A percentile compares a stretch with the other conserved stretches of the same genome.
phyloP scores from a whole-genome alignment of 2,113 vertebrate genomes.

The Neodon shergylaensis region DNA sequence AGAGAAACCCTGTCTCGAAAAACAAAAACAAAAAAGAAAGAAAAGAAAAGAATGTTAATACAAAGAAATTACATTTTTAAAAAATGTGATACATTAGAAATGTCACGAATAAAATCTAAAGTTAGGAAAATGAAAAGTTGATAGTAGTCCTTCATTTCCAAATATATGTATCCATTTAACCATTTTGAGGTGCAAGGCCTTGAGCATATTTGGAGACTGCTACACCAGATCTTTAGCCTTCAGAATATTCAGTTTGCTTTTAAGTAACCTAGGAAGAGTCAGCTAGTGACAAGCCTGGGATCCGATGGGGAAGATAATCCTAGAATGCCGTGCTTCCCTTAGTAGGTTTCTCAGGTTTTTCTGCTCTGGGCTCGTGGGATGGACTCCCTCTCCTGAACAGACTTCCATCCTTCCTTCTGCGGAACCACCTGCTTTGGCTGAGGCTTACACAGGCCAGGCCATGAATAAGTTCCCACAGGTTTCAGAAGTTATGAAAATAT shows the following conservation, averaged over 20 bases:
- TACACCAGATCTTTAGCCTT: background rate
- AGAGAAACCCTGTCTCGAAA: no score
- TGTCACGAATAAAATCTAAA: background rate
- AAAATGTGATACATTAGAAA: background rate
- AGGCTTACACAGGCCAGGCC: background rate
- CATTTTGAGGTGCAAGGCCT: background rate
- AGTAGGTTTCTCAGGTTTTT: background rate
- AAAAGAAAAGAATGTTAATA: no score
- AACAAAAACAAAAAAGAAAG: no score
- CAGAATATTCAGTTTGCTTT: background rate
- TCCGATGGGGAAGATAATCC: background rate
- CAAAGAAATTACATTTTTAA: background rate
- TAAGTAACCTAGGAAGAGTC: background rate
- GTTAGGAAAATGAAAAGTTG: background rate
- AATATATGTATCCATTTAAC: no score
- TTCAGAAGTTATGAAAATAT: background rate
- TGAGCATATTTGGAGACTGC: no score
- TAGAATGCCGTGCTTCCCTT: background rate
- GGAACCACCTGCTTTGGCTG: background rate
- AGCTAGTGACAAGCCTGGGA: background rate
- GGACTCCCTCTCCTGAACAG: background rate
- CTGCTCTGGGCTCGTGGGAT: background rate
- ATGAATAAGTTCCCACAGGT: background rate
- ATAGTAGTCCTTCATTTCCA: background rate
- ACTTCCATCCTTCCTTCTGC: background rate